A percentile compares a stretch with the other conserved stretches of the same genome.
These are phyloP conservation scores for Hirtodrosophila histrioides DNA, from an alignment of 2,888 invertebrate species.

Conservation along the genomic window DNA sequence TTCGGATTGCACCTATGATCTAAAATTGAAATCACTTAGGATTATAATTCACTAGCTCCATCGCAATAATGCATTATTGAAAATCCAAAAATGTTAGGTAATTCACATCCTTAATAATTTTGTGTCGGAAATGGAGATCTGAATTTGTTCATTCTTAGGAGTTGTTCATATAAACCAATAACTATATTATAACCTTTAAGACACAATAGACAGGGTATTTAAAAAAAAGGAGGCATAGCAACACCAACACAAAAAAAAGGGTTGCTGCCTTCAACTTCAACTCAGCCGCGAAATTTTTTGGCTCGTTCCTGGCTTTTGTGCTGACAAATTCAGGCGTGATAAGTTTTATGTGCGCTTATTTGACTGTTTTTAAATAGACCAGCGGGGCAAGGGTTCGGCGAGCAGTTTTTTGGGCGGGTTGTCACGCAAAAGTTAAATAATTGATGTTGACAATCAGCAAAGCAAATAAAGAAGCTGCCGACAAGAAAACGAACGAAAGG, in stretches of 20 bases:
- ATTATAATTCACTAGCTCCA: too few species aligned
- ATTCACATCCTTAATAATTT: too few species aligned
- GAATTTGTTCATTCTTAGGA: too few species aligned
- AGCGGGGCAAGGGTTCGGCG: constrained; percentile 36
- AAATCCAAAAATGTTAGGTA: too few species aligned
- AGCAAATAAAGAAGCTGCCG: constrained; percentile 76
- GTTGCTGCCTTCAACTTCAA: constrained; percentile 50
- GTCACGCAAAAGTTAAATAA: constrained; percentile 80
- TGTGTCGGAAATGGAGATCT: too few species aligned
- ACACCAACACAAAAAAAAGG: constrained; percentile 51
- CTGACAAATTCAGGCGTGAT: constrained; percentile 83
- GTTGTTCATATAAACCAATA: too few species aligned
- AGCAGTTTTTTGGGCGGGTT: constrained; percentile 44
- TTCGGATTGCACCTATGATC: too few species aligned
- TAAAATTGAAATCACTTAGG: too few species aligned
- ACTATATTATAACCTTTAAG: too few species aligned
- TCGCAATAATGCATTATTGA: too few species aligned
- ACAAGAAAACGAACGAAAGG: constrained; percentile 53
- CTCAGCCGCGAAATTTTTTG: constrained; percentile 37
- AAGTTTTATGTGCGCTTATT: constrained; percentile 81
- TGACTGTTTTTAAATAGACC: constrained; percentile 80
- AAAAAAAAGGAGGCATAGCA: constrained; percentile 21
- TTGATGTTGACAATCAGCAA: constrained; percentile 82
- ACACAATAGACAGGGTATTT: constrained; percentile 32
- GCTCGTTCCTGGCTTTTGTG: constrained; percentile 67